Evolutionary conservation across 2,113 vertebrate genomes (phyloP).

Genomic region (Phocoena phocoena): DNA sequence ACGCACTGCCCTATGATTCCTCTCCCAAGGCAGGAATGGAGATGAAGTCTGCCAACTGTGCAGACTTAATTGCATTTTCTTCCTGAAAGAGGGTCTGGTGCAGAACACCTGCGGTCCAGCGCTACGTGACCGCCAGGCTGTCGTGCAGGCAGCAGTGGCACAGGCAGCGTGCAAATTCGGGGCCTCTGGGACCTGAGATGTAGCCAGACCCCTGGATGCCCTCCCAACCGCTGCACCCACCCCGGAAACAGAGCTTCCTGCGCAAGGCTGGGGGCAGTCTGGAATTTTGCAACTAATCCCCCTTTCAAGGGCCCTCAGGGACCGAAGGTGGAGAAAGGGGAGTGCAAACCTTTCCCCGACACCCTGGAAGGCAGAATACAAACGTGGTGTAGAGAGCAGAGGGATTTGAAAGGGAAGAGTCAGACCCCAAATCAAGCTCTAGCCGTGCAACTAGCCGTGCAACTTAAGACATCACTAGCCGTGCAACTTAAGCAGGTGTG

Average conservation of each 20-base stretch:
- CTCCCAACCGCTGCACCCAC: neutral
- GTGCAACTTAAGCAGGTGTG: neutral
- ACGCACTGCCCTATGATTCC: conserved; percentile 63
- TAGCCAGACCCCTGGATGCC: conserved; percentile 63
- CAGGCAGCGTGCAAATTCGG: neutral
- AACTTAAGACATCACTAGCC: neutral
- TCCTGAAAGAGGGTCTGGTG: conserved; percentile 74
- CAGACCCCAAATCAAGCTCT: neutral
- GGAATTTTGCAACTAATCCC: conserved; percentile 56
- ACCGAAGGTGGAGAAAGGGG: neutral
- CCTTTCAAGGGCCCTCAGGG: neutral
- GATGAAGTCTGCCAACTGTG: conserved; percentile 70
- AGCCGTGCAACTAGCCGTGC: too few relatives aligned
- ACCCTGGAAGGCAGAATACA: neutral
- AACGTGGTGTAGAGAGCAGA: neutral
- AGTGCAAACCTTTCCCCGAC: neutral
- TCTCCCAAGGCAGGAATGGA: conserved; percentile 66
- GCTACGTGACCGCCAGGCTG: conserved; percentile 85
- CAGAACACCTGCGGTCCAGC: conserved; percentile 64
- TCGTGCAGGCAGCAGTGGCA: conserved; percentile 46
- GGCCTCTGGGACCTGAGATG: conserved; percentile 56
- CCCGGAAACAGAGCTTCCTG: neutral
- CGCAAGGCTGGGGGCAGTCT: neutral
- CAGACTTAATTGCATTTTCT: conserved; percentile 85
- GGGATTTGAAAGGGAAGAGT: neutral